These are phyloP conservation scores for Ianthella basta DNA, from an alignment of 37 sponge, comb jelly and placozoan genomes.

Conservation along the genomic window DNA sequence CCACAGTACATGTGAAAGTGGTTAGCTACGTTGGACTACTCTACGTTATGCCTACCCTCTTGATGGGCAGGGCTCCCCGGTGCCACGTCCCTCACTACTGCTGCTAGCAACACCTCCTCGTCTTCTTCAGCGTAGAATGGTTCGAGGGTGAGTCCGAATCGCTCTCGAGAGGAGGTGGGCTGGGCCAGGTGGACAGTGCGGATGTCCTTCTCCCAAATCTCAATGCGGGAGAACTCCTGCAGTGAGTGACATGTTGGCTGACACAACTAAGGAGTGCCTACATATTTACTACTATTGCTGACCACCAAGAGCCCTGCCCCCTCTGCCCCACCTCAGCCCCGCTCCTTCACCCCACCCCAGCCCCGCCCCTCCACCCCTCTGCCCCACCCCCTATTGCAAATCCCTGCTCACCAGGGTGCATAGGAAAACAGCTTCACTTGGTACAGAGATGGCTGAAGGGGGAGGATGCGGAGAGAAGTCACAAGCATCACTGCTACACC, in stretches of 20 bases:
- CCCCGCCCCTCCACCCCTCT: too few relatives aligned
- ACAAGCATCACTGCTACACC: too few relatives aligned
- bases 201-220: constrained; percentile 59
- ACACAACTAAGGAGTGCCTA: too few relatives aligned
- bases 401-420: constrained; percentile 28
- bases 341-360: too few relatives aligned
- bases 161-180: neutral
- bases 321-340: too few relatives aligned
- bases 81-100: constrained; percentile 23
- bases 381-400: too few relatives aligned
- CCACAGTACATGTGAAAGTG: too few relatives aligned
- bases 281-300: too few relatives aligned
- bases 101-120: constrained; percentile 8
- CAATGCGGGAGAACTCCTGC: constrained; percentile 30
- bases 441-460: neutral
- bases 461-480: neutral
- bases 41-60: constrained; percentile 12
- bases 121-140: constrained; percentile 17
- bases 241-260: neutral
- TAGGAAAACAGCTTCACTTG: constrained; percentile 36
- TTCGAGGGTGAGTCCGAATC: constrained; percentile 29
- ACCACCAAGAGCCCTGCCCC: too few relatives aligned
- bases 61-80: constrained; percentile 43
- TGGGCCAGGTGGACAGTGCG: constrained; percentile 38
- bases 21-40: too few relatives aligned